phyloP scores from a whole-genome alignment of 2,113 vertebrate species.

The Sinocyclocheilus anophthalmus region DNA sequence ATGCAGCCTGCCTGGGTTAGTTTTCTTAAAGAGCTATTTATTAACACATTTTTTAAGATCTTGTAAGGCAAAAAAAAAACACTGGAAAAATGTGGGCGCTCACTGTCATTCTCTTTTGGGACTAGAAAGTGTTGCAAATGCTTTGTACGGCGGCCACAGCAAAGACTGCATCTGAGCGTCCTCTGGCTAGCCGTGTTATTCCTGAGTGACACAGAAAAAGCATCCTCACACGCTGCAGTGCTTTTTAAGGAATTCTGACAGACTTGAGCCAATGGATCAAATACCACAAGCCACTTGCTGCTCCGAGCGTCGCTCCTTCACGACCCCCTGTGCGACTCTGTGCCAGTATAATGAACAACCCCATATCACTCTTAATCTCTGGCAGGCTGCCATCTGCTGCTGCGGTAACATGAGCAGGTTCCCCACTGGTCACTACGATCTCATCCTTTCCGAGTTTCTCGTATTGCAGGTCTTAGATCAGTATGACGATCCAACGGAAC shows the following conservation, averaged over 20 bases:
- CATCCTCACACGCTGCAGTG: constrained; percentile 29
- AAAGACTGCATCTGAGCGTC: neutral
- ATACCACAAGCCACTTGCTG: constrained; percentile 31
- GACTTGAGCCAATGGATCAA: constrained; percentile 1
- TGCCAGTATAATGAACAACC: constrained; percentile 64
- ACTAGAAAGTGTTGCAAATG: constrained; percentile 28
- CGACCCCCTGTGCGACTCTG: constrained; percentile 47
- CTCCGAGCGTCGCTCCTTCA: constrained; percentile 34
- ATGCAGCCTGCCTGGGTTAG: neutral
- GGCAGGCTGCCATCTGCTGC: constrained; percentile 66
- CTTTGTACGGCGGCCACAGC: neutral
- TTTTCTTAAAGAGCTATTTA: neutral
- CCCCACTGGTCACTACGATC: constrained; percentile 55
- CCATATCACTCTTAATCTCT: constrained; percentile 64
- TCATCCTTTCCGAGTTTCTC: constrained; percentile 26
- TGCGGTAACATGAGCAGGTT: constrained; percentile 66
- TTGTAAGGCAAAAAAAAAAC: neutral
- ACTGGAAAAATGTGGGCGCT: neutral
- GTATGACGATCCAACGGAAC: neutral
- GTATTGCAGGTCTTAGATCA: neutral
- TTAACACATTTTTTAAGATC: neutral
- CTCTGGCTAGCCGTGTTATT: constrained; percentile 8
- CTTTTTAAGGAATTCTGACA: constrained; percentile 19
- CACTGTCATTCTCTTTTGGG: neutral
- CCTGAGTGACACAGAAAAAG: constrained; percentile 42